A percentile compares a stretch with the other conserved stretches of the same genome.
Conservation (phyloP, 2,888 invertebrate species). For the Eueremaeus valkanovi region DNA sequence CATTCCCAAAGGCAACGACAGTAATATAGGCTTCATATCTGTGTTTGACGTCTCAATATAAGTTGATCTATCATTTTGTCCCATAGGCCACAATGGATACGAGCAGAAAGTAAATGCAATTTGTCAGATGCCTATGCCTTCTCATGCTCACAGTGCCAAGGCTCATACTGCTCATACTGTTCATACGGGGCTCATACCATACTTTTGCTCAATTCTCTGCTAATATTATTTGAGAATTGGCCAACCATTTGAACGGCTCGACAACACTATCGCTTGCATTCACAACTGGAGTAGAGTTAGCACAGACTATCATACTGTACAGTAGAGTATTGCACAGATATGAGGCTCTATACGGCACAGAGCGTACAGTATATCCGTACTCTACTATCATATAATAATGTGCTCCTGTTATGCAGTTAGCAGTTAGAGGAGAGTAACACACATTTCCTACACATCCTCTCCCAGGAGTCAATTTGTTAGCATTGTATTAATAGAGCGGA, state of each 20-base stretch:
- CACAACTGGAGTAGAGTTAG: background rate
- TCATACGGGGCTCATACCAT: too few relatives aligned
- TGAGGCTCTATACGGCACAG: conserved; percentile 14
- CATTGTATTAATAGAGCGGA: conserved; percentile 11
- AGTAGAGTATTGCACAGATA: background rate
- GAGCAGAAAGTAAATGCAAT: conserved; percentile 29
- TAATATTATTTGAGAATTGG: conserved; percentile 10
- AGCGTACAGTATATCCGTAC: too few relatives aligned
- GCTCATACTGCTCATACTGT: too few relatives aligned
- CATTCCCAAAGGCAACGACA: conserved; percentile 29
- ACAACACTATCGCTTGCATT: background rate
- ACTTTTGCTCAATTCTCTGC: conserved; percentile 26
- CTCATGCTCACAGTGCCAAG: background rate
- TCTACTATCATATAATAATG: background rate
- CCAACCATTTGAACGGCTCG: background rate
- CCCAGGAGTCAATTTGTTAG: background rate
- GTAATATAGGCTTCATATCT: conserved; percentile 28
- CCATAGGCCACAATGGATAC: conserved; percentile 32
- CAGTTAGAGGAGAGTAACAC: background rate
- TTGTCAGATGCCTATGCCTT: conserved; percentile 21
- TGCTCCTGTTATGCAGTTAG: conserved; percentile 7
- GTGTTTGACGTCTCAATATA: conserved; percentile 33
- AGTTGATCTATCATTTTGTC: conserved; percentile 33
- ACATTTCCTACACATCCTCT: background rate
- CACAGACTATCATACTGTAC: background rate